These are phyloP conservation scores for Helarctos malayanus DNA, from an alignment of 2,797 vertebrate species.

Conservation along the genomic window DNA sequence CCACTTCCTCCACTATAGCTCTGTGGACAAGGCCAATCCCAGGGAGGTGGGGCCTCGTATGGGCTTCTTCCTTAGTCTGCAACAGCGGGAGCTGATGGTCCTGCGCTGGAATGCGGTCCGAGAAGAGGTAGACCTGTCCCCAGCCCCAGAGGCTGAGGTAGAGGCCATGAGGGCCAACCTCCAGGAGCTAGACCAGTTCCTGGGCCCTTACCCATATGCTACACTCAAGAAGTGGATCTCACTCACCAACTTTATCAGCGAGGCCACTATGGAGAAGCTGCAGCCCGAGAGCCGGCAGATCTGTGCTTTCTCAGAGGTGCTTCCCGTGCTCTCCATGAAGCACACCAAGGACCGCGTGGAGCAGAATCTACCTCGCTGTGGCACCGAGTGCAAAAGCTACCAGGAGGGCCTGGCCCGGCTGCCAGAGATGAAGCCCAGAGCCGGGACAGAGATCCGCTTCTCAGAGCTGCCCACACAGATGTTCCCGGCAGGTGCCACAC, in stretches of 20 bases:
- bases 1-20: conserved; percentile 96
- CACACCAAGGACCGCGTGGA: conserved; percentile 92
- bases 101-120: conserved; percentile 92
- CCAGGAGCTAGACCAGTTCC: conserved; percentile 93
- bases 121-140: conserved; percentile 93
- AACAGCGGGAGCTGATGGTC: conserved; percentile 91
- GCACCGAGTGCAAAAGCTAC: conserved; percentile 94
- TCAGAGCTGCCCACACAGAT: conserved; percentile 93
- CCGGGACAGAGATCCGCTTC: conserved; percentile 96
- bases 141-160: conserved; percentile 91
- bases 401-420: conserved; percentile 95
- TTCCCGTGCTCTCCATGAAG: conserved; percentile 92
- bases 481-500: conserved; percentile 95
- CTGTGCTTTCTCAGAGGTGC: conserved; percentile 95
- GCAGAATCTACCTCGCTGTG: conserved; percentile 92
- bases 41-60: conserved; percentile 93
- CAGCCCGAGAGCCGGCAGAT: conserved; percentile 94
- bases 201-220: conserved; percentile 96
- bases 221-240: conserved; percentile 97
- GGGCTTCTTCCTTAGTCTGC: conserved; percentile 94
- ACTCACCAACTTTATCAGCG: conserved; percentile 93
- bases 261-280: conserved; percentile 90
- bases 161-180: conserved; percentile 90
- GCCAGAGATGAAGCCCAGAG: conserved; percentile 94
- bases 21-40: conserved; percentile 88